These are phyloP conservation scores for Capitella teleta DNA, from an alignment of 1,140 invertebrate species.

Conservation along the genomic window DNA sequence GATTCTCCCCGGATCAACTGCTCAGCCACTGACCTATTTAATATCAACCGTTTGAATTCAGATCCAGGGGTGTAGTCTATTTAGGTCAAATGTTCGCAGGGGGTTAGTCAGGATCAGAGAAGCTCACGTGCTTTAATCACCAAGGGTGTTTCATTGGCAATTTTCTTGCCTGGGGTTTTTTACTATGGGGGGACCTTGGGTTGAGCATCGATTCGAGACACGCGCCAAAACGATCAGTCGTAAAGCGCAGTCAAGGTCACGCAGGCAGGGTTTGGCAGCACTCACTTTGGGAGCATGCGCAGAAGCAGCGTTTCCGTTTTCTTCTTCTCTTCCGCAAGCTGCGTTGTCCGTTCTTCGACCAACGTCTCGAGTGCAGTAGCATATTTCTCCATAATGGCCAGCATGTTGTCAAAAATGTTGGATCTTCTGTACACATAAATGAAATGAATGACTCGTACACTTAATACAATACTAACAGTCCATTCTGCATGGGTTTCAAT, in stretches of 20 bases:
- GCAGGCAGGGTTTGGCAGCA: background rate
- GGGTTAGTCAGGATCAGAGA: no score
- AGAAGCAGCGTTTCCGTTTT: constrained; percentile 80
- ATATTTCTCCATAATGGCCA: constrained; percentile 85
- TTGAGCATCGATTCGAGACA: no score
- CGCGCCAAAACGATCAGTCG: no score
- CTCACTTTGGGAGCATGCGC: constrained; percentile 73
- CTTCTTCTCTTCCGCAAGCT: constrained; percentile 78
- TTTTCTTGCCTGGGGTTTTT: background rate
- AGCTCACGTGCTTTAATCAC: no score
- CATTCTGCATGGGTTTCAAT: constrained; percentile 12
- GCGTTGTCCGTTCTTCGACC: constrained; percentile 72
- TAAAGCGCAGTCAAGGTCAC: no score
- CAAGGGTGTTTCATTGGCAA: no score
- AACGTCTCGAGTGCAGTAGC: constrained; percentile 80
- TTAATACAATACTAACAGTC: constrained; percentile 8
- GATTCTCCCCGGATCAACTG: constrained; percentile 77
- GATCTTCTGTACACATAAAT: constrained; percentile 7
- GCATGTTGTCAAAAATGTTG: constrained; percentile 86
- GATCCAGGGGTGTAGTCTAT: no score
- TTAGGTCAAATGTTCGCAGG: no score
- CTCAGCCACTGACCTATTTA: constrained; percentile 68
- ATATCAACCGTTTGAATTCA: no score
- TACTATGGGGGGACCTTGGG: no score
- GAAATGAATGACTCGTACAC: no score